Percentiles rank a stretch among this genome's conserved stretches.
Conservation (phyloP, 2,797 vertebrate genomes). For the Takifugu ocellatus region DNA sequence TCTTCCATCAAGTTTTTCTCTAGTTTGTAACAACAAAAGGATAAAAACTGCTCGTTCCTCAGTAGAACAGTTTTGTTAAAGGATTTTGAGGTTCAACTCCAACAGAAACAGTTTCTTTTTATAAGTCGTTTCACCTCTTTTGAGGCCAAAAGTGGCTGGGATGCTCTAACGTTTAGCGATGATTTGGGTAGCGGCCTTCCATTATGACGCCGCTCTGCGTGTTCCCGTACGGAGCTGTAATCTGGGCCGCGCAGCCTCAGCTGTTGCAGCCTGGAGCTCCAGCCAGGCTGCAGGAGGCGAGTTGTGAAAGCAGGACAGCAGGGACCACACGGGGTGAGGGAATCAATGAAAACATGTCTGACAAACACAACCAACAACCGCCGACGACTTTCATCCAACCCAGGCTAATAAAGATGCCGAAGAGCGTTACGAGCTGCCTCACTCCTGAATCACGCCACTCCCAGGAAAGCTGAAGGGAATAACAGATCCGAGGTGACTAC, state of each 20-base stretch:
- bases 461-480: slow-evolving; percentile 21
- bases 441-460: slow-evolving; percentile 29
- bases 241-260: slow-evolving; percentile 16
- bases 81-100: no score
- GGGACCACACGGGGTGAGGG: slow-evolving; percentile 63
- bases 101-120: no score
- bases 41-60: no score
- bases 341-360: slow-evolving; percentile 63
- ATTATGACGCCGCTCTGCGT: not conserved
- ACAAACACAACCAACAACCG: slow-evolving; percentile 52
- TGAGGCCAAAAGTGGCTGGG: no score
- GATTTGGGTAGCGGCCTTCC: no score
- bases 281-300: slow-evolving; percentile 29
- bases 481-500: slow-evolving; percentile 45
- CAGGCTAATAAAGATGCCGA: no score
- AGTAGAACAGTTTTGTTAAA: no score
- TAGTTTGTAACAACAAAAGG: no score
- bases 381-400: slow-evolving; percentile 44
- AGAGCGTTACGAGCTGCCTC: slow-evolving; percentile 40
- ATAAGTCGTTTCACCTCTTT: no score
- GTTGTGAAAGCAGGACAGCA: slow-evolving; percentile 50
- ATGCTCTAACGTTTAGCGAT: no score
- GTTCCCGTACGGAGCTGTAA: slow-evolving; percentile 7
- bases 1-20: no score
- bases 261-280: slow-evolving; percentile 15